Evolutionary conservation across 1,140 invertebrate genomes (phyloP).

Genomic region (Drosophila orosa): DNA sequence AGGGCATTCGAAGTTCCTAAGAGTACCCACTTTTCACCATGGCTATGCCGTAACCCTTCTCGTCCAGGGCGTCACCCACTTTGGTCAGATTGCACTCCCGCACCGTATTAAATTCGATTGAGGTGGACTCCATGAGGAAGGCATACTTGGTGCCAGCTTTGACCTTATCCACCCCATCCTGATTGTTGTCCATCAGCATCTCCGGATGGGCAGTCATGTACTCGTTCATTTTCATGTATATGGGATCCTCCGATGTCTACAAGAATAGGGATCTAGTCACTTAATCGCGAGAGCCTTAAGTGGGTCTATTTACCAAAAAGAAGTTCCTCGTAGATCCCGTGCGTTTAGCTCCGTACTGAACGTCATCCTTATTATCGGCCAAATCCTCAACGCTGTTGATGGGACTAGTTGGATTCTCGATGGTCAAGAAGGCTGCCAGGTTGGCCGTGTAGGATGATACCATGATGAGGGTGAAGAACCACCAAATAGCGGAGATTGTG

Average conservation of each 20-base stretch:
- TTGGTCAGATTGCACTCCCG: conserved; percentile 92
- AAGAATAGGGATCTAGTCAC: background rate
- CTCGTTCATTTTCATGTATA: conserved; percentile 92
- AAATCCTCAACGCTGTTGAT: conserved; percentile 94
- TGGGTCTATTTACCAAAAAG: conserved; percentile 88
- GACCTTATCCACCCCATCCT: conserved; percentile 89
- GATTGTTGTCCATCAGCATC: conserved; percentile 89
- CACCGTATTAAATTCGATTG: conserved; percentile 93
- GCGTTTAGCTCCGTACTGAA: conserved; percentile 95
- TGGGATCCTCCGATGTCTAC: conserved; percentile 89
- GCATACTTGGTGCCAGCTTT: conserved; percentile 88
- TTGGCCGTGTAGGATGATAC: conserved; percentile 98
- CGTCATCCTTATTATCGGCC: conserved; percentile 88
- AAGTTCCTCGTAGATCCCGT: conserved; percentile 93
- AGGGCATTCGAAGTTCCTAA: background rate
- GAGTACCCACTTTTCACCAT: conserved; percentile 89
- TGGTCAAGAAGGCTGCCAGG: conserved; percentile 97
- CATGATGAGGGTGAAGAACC: conserved; percentile 98
- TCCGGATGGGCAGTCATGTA: conserved; percentile 90
- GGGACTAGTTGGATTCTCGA: conserved; percentile 91
- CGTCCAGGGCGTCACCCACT: conserved; percentile 92
- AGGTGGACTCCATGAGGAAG: conserved; percentile 95
- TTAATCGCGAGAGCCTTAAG: background rate
- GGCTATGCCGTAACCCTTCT: conserved; percentile 95
- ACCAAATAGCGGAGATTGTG: conserved; percentile 93